Conservation (phyloP, 1,140 invertebrate species). For the Bombus superbus region DNA sequence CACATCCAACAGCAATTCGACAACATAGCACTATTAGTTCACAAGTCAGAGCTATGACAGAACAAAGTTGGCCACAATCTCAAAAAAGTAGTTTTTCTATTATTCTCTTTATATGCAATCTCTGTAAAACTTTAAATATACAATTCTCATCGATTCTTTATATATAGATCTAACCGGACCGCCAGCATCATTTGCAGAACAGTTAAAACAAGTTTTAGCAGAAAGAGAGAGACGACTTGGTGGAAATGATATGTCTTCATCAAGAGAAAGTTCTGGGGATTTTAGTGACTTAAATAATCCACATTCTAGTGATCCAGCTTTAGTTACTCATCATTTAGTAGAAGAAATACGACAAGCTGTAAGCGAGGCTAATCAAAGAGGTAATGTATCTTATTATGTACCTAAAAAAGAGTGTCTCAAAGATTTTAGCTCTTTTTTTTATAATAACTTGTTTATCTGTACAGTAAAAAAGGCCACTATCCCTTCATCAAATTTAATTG, state of each 20-base stretch:
- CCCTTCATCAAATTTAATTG: constrained; percentile 81
- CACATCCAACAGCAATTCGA: constrained; percentile 77
- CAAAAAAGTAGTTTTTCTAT: constrained; percentile 73
- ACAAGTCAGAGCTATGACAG: constrained; percentile 81
- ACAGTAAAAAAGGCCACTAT: constrained; percentile 86
- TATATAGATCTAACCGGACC: constrained; percentile 82
- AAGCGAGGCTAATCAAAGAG: constrained; percentile 91
- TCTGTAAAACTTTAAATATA: neutral
- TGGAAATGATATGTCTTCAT: constrained; percentile 83
- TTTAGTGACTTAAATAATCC: constrained; percentile 85
- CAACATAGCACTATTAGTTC: constrained; percentile 81
- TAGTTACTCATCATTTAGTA: constrained; percentile 89
- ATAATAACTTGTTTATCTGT: constrained; percentile 4
- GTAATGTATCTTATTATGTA: constrained; percentile 78
- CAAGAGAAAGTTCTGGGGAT: constrained; percentile 86
- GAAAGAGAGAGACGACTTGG: constrained; percentile 87
- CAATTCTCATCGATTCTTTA: neutral
- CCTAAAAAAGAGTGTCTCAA: neutral
- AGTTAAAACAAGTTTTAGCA: constrained; percentile 91
- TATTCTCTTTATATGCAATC: constrained; percentile 4
- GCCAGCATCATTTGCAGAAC: constrained; percentile 90
- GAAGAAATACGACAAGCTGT: constrained; percentile 93
- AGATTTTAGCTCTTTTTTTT: neutral
- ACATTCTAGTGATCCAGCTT: constrained; percentile 80
- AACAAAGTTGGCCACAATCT: constrained; percentile 79